Evolutionary conservation across 2,113 vertebrate genomes (phyloP).

Genomic region (Nothocercus nigrocapillus): DNA sequence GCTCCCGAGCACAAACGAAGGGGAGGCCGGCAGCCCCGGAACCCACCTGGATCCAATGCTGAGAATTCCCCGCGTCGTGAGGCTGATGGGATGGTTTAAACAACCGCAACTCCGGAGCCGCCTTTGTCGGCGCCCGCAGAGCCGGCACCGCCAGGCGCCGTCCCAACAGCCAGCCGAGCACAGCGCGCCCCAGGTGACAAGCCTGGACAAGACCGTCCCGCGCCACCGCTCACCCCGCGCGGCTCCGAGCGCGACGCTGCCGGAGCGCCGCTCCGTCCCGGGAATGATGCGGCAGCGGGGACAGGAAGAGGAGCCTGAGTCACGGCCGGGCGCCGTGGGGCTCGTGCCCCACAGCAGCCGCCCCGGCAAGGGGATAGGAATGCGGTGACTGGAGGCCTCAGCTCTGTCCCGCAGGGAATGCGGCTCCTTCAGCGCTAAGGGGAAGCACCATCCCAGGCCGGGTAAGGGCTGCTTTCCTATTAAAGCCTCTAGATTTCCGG

Average conservation of each 20-base stretch:
- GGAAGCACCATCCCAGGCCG: background rate
- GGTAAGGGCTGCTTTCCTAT: background rate
- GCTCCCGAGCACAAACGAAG: background rate
- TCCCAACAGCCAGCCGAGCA: background rate
- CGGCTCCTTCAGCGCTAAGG: background rate
- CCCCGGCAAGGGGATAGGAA: slow-evolving; percentile 32
- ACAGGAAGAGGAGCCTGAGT: slow-evolving; percentile 58
- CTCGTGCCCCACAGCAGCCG: background rate
- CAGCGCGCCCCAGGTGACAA: background rate
- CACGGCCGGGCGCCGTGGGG: background rate
- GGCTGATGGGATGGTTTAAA: background rate
- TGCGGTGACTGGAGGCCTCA: slow-evolving; percentile 31
- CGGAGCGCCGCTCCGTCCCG: rapidly evolving
- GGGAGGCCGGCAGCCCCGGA: too few relatives aligned
- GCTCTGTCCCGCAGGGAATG: background rate
- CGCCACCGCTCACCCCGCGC: background rate
- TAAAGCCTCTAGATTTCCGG: background rate
- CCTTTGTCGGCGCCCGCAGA: background rate
- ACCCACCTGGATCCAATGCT: too few relatives aligned
- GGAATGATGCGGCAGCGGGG: background rate
- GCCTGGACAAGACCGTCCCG: background rate
- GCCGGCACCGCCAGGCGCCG: background rate
- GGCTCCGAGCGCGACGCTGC: background rate
- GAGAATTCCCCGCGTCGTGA: too few relatives aligned
- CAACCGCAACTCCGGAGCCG: background rate